Percentiles rank a stretch among this genome's conserved stretches.
These are phyloP conservation scores for Laticauda colubrina DNA, from an alignment of 2,113 vertebrate species.

Conservation along the genomic window DNA sequence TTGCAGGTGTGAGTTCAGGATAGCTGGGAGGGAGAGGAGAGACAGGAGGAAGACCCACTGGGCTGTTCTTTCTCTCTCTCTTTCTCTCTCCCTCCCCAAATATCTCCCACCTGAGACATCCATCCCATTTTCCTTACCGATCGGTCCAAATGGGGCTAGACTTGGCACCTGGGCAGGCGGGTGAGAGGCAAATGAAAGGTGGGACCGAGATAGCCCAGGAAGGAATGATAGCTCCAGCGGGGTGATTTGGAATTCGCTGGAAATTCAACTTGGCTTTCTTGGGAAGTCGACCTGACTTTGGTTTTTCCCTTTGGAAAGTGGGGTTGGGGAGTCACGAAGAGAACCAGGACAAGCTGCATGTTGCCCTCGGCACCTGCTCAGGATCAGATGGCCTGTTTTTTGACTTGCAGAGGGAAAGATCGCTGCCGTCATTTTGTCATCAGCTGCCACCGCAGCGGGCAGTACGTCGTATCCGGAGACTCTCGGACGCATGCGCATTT, in stretches of 20 bases:
- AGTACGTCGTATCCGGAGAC: constrained; percentile 78
- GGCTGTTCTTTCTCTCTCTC: background rate
- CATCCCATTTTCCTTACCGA: too few relatives aligned
- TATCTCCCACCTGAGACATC: too few relatives aligned
- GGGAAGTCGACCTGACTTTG: background rate
- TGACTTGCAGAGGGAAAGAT: constrained; percentile 74
- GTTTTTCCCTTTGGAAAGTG: too few relatives aligned
- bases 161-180: background rate
- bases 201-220: background rate
- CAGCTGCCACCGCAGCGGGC: constrained; percentile 69
- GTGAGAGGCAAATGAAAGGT: background rate
- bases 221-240: background rate
- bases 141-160: background rate
- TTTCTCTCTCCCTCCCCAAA: too few relatives aligned
- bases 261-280: background rate
- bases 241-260: background rate
- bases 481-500: constrained; percentile 65
- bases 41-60: background rate
- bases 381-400: background rate
- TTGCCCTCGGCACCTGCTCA: background rate
- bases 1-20: background rate
- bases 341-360: fast-evolving
- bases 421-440: constrained; percentile 86
- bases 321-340: background rate
- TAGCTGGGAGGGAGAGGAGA: background rate